These are phyloP conservation scores for Trichogramma dendrolimi DNA, from an alignment of 2,888 invertebrate genomes.

Conservation along the genomic window DNA sequence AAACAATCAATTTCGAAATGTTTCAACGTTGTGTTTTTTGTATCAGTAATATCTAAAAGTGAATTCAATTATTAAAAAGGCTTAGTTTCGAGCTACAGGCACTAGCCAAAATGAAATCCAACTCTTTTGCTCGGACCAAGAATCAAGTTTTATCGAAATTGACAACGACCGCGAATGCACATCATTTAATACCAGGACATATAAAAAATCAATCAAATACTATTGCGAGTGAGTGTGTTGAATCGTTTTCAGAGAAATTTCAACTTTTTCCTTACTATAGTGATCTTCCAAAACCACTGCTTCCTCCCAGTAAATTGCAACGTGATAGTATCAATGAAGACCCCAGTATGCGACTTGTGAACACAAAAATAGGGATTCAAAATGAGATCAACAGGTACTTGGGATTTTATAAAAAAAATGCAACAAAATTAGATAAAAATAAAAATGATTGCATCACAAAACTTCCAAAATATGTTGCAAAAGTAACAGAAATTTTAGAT, in stretches of 20 bases:
- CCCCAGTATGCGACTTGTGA: conserved; percentile 40
- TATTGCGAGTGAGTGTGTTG: conserved; percentile 3
- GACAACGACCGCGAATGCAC: conserved; percentile 31
- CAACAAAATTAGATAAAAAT: conserved; percentile 31
- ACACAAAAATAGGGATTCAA: conserved; percentile 37
- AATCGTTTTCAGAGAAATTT: conserved; percentile 32
- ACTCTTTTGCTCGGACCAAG: conserved; percentile 14
- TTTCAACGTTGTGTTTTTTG: no score
- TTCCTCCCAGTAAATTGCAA: conserved; percentile 38
- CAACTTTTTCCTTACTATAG: conserved; percentile 42
- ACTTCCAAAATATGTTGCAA: conserved; percentile 42
- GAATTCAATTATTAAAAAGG: no score
- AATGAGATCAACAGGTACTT: conserved; percentile 39
- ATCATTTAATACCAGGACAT: conserved; percentile 38
- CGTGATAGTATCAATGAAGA: conserved; percentile 35
- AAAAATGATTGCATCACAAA: conserved; percentile 34
- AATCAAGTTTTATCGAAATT: conserved; percentile 28
- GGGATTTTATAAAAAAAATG: conserved; percentile 35
- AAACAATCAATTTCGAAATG: no score
- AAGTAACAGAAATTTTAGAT: conserved; percentile 42
- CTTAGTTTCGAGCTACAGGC: no score
- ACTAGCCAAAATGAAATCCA: conserved; percentile 20
- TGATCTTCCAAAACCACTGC: conserved; percentile 45
- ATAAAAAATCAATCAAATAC: conserved; percentile 30
- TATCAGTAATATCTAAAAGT: no score